These are phyloP conservation scores for Dryobotodes eremita DNA, from an alignment of 2,888 invertebrate species.

Conservation along the genomic window DNA sequence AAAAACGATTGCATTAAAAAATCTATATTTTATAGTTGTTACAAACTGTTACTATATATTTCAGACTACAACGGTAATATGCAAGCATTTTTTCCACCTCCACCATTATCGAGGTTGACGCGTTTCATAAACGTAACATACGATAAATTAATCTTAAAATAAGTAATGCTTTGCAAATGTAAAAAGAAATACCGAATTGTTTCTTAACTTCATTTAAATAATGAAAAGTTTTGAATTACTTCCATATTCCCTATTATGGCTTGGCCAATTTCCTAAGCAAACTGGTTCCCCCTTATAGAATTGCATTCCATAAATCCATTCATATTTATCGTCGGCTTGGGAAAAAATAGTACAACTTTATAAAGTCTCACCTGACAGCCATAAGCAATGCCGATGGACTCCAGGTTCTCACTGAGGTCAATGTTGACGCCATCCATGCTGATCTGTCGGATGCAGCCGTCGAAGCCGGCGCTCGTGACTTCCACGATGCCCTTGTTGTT, in stretches of 20 bases:
- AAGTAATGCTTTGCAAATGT: neutral
- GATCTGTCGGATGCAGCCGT: slow-evolving; percentile 97
- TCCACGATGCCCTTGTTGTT: slow-evolving; percentile 92
- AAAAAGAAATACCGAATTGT: neutral
- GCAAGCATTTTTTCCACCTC: neutral
- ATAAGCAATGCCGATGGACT: slow-evolving; percentile 95
- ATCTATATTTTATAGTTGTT: neutral
- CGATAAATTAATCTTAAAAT: neutral
- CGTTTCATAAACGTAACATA: neutral
- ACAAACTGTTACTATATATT: neutral
- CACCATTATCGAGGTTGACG: neutral
- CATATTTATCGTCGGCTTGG: neutral
- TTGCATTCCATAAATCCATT: neutral
- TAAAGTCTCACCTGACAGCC: slow-evolving; percentile 93
- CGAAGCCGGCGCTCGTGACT: slow-evolving; percentile 95
- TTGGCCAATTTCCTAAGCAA: neutral
- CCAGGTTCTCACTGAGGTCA: slow-evolving; percentile 94
- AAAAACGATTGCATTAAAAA: neutral
- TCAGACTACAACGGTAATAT: neutral
- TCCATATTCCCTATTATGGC: neutral
- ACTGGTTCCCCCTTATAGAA: neutral
- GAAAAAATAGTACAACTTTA: neutral
- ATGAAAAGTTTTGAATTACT: neutral
- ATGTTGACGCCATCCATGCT: slow-evolving; percentile 94
- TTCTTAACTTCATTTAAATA: neutral